A percentile compares a stretch with the other conserved stretches of the same genome.
Conservation (phyloP, 64 coral and sea anemone genomes). For the Pocillopora verrucosa region DNA sequence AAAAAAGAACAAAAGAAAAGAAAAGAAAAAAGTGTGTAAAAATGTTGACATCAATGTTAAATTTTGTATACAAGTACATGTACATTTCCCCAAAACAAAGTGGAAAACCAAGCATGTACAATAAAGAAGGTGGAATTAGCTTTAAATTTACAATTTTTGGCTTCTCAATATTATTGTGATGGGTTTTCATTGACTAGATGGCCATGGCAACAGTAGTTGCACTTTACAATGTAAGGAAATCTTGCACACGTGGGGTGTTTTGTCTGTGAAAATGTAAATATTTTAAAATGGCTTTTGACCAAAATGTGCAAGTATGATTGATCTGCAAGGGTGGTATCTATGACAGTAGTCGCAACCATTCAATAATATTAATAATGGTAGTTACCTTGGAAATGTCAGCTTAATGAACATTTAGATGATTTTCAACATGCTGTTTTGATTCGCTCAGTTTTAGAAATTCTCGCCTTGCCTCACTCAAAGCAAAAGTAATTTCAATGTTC, state of each 20-base stretch:
- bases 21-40: neutral
- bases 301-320: too few species aligned
- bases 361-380: neutral
- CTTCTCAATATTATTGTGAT: too few species aligned
- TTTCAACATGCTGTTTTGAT: slow-evolving; percentile 17
- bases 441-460: slow-evolving; percentile 56
- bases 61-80: slow-evolving; percentile 5
- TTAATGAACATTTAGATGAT: slow-evolving; percentile 21
- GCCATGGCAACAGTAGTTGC: too few species aligned
- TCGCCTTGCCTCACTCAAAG: slow-evolving; percentile 40
- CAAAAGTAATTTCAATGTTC: slow-evolving; percentile 69
- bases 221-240: too few species aligned
- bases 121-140: slow-evolving; percentile 2
- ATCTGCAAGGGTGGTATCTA: neutral
- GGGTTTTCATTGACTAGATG: too few species aligned
- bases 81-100: slow-evolving; percentile 13
- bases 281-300: too few species aligned
- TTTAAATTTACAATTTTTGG: too few species aligned
- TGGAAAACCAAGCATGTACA: slow-evolving; percentile 1
- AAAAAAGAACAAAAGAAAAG: neutral
- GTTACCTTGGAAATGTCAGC: slow-evolving; percentile 60
- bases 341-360: neutral
- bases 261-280: too few species aligned
- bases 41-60: slow-evolving; percentile 1
- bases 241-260: too few species aligned